These are phyloP conservation scores for Stegastes partitus DNA, from an alignment of 2,113 vertebrate genomes.

Conservation along the genomic window DNA sequence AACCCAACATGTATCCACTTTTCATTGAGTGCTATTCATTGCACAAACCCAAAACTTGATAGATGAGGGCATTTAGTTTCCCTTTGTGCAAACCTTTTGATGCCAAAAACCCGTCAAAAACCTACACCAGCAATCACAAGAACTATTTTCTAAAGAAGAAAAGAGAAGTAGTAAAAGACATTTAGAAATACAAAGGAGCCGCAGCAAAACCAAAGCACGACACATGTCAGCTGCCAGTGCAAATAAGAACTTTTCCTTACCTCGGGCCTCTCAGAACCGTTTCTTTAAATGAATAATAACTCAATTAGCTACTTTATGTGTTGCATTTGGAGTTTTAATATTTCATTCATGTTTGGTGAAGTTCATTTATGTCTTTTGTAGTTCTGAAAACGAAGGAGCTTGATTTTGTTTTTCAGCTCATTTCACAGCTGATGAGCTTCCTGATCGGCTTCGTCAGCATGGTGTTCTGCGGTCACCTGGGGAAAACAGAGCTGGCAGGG, in stretches of 20 bases:
- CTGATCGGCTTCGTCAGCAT: conserved; percentile 90
- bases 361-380: conserved; percentile 21
- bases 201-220: conserved; percentile 36
- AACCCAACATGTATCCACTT: conserved; percentile 30
- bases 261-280: conserved; percentile 30
- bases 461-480: conserved; percentile 94
- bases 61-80: conserved; percentile 59
- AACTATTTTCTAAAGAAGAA: conserved; percentile 52
- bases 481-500: conserved; percentile 88
- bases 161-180: conserved; percentile 54
- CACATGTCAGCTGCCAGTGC: conserved; percentile 58
- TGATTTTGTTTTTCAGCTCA: conserved; percentile 80
- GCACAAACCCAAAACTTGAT: conserved; percentile 47
- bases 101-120: conserved; percentile 60
- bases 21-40: conserved; percentile 39
- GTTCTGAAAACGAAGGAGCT: not conserved
- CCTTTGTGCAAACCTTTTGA: conserved; percentile 62
- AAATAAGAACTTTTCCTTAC: conserved; percentile 34
- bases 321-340: not conserved
- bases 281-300: conserved; percentile 20
- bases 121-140: conserved; percentile 47
- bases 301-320: conserved; percentile 4
- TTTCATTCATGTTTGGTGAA: conserved; percentile 26
- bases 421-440: conserved; percentile 92
- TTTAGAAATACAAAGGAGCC: conserved; percentile 52